These are phyloP conservation scores for Aphis craccivora DNA, from an alignment of 1,140 invertebrate genomes.

Conservation along the genomic window DNA sequence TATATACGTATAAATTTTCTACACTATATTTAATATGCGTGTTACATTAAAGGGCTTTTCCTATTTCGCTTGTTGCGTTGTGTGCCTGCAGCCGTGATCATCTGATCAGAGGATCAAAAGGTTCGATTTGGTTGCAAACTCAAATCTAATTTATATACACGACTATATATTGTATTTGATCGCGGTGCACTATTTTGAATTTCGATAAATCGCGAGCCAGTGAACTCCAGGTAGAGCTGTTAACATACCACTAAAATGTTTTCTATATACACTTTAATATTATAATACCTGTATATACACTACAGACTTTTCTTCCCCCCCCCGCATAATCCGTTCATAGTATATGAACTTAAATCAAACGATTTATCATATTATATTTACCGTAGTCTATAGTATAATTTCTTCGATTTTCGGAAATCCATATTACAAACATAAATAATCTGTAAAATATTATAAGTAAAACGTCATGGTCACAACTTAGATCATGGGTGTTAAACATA, in stretches of 20 bases:
- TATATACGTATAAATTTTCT: background rate
- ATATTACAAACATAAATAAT: too few relatives aligned
- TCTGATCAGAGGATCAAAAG: background rate
- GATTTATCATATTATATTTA: conserved; percentile 13
- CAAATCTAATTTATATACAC: background rate
- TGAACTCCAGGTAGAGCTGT: background rate
- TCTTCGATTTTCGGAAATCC: background rate
- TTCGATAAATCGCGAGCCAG: background rate
- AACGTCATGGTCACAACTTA: background rate
- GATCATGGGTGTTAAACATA: background rate
- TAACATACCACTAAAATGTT: background rate
- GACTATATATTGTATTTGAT: background rate
- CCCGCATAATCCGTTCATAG: background rate
- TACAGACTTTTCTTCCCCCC: background rate
- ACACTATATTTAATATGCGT: background rate
- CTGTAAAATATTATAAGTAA: background rate
- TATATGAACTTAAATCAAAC: background rate
- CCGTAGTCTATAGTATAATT: background rate
- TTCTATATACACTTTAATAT: too few relatives aligned
- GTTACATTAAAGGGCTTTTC: background rate
- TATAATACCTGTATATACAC: background rate
- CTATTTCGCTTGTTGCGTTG: background rate
- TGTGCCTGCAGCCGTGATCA: background rate
- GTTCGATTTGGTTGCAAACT: background rate
- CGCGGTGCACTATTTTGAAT: background rate